Base-by-base conservation (phyloP, 2,888 invertebrate species). In the Chrysodeixis includens region DNA sequence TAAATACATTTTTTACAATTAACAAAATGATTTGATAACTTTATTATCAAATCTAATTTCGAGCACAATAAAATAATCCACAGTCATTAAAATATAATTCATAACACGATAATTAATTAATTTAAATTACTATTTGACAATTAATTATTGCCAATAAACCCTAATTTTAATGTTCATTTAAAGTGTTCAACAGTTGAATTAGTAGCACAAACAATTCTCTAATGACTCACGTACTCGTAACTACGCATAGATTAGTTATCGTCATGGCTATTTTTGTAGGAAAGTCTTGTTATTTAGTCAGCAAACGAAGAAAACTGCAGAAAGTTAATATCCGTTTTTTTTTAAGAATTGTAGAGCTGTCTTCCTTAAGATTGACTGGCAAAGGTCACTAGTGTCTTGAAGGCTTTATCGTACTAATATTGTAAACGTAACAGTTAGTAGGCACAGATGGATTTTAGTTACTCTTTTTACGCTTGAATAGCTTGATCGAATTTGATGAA, bases 191-290 rank as follows among this genome's bases (percentile, higher is more conserved):
- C 52, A 30, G 53, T 59, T 49, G 57, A 63, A 56, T 63, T 54
- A 58, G 46, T 46, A 64, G 73, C 63, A 56, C 72, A 72, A 64
- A 73, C 73, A 73, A 73, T 73, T 73, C 16, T 46, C 46, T 72
- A 68, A 72, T 68, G 73, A 73, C 60, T 72, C 68, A 68, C 55
- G 20, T 46, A 61, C 68, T 64, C 55, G 20, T 46, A 61, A 72
- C 73, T 73, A 73, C 20, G 30, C 26, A 16, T 60, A 72, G 54
- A 72, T 72, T 72, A 72, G 51, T 60, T 57, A 49, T 57, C 60
- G 55, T 68, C 63, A 68, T 49, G 12, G 4, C 49, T 58, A 72
- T 68, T 72, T 68, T 56, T 9, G 46, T 35, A 46, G 10, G 16
- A 30, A 57, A 51, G 56, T 51, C 30, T 57, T 4, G 16, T 30